These are phyloP conservation scores for Sthenelais limicola DNA, from an alignment of 2,888 invertebrate species.

Conservation along the genomic window DNA sequence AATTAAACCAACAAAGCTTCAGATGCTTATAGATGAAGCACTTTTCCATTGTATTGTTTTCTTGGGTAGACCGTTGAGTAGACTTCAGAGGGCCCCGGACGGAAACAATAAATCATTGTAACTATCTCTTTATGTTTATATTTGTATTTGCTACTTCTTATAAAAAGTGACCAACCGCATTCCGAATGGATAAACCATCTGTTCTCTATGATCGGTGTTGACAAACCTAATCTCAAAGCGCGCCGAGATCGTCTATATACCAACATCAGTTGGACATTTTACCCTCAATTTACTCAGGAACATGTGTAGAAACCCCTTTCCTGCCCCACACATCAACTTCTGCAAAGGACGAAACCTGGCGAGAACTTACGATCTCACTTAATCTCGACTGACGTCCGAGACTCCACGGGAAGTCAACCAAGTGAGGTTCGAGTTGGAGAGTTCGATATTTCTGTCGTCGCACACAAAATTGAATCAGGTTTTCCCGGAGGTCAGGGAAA, in stretches of 20 bases:
- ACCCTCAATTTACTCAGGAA: slow-evolving; percentile 18
- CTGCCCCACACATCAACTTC: slow-evolving; percentile 20
- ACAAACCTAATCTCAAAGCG: slow-evolving; percentile 12
- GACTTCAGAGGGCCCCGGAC: too few relatives aligned
- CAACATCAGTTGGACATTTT: slow-evolving; percentile 17
- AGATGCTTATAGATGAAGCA: too few relatives aligned
- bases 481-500: slow-evolving; percentile 20
- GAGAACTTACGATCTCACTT: slow-evolving; percentile 19
- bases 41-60: too few relatives aligned
- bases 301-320: slow-evolving; percentile 19
- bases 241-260: slow-evolving; percentile 2
- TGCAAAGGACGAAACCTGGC: not conserved
- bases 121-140: too few relatives aligned
- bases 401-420: not conserved
- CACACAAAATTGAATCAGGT: slow-evolving; percentile 28
- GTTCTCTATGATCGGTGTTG: slow-evolving; percentile 6
- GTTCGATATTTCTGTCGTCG: slow-evolving; percentile 29
- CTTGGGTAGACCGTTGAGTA: too few relatives aligned
- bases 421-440: not conserved
- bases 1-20: too few relatives aligned
- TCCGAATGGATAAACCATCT: slow-evolving; percentile 14
- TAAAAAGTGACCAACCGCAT: slow-evolving; percentile 15
- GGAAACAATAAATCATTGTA: too few relatives aligned
- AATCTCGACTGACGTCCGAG: slow-evolving; percentile 22
- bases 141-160: too few relatives aligned